Percentiles rank a stretch among this genome's conserved stretches.
These are phyloP conservation scores for Scaptomyza montana DNA, from an alignment of 1,140 invertebrate species.

Conservation along the genomic window DNA sequence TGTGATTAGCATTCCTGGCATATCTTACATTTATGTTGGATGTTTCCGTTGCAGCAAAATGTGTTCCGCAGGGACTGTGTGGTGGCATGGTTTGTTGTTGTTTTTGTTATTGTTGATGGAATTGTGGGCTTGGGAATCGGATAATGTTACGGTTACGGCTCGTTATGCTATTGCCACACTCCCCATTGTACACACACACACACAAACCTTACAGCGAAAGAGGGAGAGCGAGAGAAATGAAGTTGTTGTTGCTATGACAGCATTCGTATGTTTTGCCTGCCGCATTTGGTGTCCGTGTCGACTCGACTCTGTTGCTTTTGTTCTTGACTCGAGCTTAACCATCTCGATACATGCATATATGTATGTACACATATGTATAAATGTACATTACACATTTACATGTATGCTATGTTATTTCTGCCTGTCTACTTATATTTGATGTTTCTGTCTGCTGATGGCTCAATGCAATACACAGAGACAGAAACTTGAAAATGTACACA, in stretches of 20 bases:
- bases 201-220: too few species aligned
- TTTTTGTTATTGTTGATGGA: background rate
- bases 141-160: constrained; percentile 80
- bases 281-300: constrained; percentile 27
- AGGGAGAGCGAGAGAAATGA: background rate
- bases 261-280: constrained; percentile 23
- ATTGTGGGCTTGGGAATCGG: constrained; percentile 51
- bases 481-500: constrained; percentile 63
- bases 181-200: background rate
- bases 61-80: constrained; percentile 39
- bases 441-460: constrained; percentile 67
- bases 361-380: too few species aligned
- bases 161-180: constrained; percentile 66
- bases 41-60: constrained; percentile 81
- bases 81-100: background rate
- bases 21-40: constrained; percentile 81
- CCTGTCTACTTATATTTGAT: constrained; percentile 79
- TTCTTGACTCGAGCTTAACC: constrained; percentile 45
- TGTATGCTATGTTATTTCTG: constrained; percentile 36
- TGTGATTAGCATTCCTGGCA: constrained; percentile 80
- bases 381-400: constrained; percentile 31
- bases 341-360: constrained; percentile 19
- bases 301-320: constrained; percentile 60
- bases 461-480: constrained; percentile 46
- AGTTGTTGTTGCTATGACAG: constrained; percentile 32